Base-by-base conservation (phyloP, 2,888 invertebrate species). In the Enchytraeus crypticus region DNA sequence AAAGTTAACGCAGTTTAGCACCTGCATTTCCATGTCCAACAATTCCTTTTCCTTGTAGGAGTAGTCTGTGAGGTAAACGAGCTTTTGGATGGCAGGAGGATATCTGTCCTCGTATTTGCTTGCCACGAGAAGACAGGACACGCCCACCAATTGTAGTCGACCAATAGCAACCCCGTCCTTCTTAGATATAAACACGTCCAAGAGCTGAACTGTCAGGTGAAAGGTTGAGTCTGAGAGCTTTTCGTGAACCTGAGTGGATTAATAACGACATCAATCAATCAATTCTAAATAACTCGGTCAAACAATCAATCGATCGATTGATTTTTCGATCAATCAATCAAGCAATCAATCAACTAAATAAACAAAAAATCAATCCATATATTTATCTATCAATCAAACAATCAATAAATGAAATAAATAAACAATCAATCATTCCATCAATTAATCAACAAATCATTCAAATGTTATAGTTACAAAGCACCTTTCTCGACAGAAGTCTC, bases 81-180 rank as follows among this genome's bases (percentile, higher is more conserved):
- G 46, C 5, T n/a, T 11, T 14, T 46, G 43, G 14, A 57, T 47
- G 29, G 46, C 32, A 5, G 57, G 57, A 5, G 57, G 57, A 46
- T 30, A 57, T 3, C 57, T 23, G 29, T 57, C 57, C 47, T 57
- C 57, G 32, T 57, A 57, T 57, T 57, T 57, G 47, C 47, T 47
- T 8, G 57, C 45, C 3, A 57, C 21, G 27, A 57, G 32, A 18
- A 57, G 57, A 57, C 57, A 46, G 3, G 57, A 46, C 1, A 57
- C 2, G 47, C 57, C 57, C 23, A 57, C n/a, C 1, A 57, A 46
- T 23, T 57, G 57, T 18, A 57, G 43, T 23, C 32, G 46, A 18
- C 21, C 29, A 5, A 57, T 21, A 2, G 29, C 14, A n/a, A 57
- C 53, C 21, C 53, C 29, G 46, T 5, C 1, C 1, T 29, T 27